A percentile compares a stretch with the other conserved stretches of the same genome.
Conservation (phyloP, 1,140 invertebrate genomes). For the Halesus radiatus region DNA sequence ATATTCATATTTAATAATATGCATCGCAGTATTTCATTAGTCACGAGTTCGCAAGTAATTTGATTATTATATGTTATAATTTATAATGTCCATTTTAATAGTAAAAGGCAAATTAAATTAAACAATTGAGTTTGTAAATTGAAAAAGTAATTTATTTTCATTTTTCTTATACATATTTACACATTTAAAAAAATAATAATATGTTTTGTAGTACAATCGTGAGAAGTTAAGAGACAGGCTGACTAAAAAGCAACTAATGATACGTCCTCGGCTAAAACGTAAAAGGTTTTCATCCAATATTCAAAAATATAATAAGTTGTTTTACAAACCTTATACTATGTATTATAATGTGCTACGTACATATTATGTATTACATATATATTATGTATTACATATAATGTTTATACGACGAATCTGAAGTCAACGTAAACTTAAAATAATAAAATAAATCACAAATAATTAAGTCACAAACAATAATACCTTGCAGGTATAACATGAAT, state of each 20-base stretch:
- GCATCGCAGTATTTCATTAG: too few species aligned
- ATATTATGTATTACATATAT: too few species aligned
- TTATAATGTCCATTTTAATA: too few species aligned
- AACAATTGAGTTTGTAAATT: too few species aligned
- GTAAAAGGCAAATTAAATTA: too few species aligned
- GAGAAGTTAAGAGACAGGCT: neutral
- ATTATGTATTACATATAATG: too few species aligned
- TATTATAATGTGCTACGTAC: too few species aligned
- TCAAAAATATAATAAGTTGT: neutral
- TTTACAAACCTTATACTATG: neutral
- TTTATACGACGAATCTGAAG: neutral
- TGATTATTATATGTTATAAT: too few species aligned
- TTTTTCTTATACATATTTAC: constrained; percentile 10
- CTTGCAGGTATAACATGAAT: constrained; percentile 15
- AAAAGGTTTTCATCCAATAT: neutral
- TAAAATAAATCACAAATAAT: constrained; percentile 28
- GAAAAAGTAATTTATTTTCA: neutral
- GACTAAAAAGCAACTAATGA: neutral
- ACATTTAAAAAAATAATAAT: neutral
- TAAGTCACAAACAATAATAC: constrained; percentile 37
- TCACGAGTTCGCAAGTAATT: too few species aligned
- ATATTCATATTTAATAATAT: too few species aligned
- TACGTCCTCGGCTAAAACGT: neutral
- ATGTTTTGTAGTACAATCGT: neutral
- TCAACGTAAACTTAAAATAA: neutral